Percentiles rank a stretch among this genome's conserved stretches.
phyloP scores from a whole-genome alignment of 2,888 invertebrate genomes.

The Tenthredo notha region DNA sequence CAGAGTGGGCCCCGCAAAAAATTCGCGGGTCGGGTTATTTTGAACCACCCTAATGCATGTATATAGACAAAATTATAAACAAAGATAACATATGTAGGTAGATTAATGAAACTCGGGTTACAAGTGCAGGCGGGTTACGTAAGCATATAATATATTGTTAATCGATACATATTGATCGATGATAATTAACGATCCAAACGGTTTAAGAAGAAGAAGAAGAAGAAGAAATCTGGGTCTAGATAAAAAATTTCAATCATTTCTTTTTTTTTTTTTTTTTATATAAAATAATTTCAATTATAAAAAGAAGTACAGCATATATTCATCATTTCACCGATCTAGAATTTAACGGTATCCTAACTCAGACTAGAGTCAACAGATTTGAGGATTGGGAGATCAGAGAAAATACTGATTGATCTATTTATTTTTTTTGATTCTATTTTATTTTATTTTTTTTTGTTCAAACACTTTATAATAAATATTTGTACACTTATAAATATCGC shows the following conservation, averaged over 20 bases:
- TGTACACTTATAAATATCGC: neutral
- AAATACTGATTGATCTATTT: neutral
- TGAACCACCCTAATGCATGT: no score
- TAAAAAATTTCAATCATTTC: neutral
- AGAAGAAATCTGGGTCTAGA: neutral
- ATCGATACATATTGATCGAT: conserved; percentile 25
- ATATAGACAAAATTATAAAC: neutral
- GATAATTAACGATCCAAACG: neutral
- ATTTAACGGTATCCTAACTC: neutral
- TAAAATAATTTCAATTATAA: neutral
- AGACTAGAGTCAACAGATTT: neutral
- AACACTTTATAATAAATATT: neutral
- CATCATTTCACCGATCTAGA: neutral
- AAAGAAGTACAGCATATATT: neutral
- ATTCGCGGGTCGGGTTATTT: no score
- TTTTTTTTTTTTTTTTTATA: neutral
- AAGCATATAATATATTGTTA: neutral
- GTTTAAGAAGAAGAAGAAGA: neutral
- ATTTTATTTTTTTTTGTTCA: neutral
- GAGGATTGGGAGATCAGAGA: neutral
- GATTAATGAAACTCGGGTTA: neutral
- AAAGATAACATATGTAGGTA: neutral
- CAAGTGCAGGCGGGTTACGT: conserved; percentile 18
- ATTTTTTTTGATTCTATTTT: neutral
- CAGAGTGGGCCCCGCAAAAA: no score